A percentile compares a stretch with the other conserved stretches of the same genome.
These are phyloP conservation scores for Tenrec ecaudatus DNA, from an alignment of 2,113 vertebrate genomes.

Conservation along the genomic window DNA sequence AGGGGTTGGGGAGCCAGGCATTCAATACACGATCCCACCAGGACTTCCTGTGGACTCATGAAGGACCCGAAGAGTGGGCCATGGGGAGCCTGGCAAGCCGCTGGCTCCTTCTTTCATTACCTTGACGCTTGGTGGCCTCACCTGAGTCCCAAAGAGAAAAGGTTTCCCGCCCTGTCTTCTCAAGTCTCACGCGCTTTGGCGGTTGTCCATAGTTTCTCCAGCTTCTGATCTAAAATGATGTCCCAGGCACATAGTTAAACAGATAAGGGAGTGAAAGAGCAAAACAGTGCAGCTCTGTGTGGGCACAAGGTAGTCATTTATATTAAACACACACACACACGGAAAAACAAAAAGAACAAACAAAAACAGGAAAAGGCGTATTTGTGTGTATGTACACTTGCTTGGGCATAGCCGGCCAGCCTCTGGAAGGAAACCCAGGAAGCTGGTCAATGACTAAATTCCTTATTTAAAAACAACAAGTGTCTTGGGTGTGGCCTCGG, in stretches of 20 bases:
- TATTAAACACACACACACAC: not conserved
- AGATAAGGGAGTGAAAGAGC: not conserved
- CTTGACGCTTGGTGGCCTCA: not conserved
- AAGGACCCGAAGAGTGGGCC: not conserved
- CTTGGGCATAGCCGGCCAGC: not conserved
- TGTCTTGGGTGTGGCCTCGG: slow-evolving; percentile 51
- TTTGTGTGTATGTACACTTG: not conserved
- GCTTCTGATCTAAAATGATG: not conserved
- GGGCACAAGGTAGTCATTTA: not conserved
- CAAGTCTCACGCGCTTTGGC: not conserved
- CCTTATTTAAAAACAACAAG: slow-evolving; percentile 66
- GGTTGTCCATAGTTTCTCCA: not conserved
- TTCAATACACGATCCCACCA: not conserved
- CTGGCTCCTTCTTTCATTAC: not conserved
- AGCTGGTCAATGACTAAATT: slow-evolving; percentile 10
- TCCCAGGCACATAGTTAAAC: not conserved
- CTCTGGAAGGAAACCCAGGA: slow-evolving; percentile 50
- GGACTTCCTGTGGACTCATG: not conserved
- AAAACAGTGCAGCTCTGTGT: not conserved
- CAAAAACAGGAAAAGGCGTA: too few relatives aligned
- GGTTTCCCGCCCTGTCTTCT: not conserved
- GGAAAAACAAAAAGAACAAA: not conserved
- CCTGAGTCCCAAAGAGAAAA: not conserved
- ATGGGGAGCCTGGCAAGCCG: not conserved
- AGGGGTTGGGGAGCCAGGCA: too few relatives aligned